These are phyloP conservation scores for Spondyliosoma cantharus DNA, from an alignment of 2,797 vertebrate genomes.

Conservation along the genomic window DNA sequence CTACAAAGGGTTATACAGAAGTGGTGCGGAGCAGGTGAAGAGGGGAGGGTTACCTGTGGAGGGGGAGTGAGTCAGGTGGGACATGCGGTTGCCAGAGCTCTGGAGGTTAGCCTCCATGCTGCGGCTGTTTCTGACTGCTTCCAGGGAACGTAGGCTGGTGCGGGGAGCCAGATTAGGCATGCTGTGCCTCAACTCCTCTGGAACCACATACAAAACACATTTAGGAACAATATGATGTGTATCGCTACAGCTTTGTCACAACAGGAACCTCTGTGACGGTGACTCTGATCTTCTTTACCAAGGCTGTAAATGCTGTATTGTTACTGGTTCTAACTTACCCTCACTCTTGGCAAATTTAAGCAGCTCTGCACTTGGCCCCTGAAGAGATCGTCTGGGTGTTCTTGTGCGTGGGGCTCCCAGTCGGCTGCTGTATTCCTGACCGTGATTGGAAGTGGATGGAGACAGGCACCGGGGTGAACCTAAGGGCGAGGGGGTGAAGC, in stretches of 20 bases:
- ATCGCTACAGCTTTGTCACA: conserved; percentile 20
- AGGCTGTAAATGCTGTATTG: background rate
- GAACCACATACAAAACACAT: conserved; percentile 76
- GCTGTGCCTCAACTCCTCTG: conserved; percentile 94
- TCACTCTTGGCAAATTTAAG: conserved; percentile 90
- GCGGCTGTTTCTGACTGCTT: conserved; percentile 92
- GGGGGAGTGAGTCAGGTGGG: conserved; percentile 89
- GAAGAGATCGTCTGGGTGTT: conserved; percentile 85
- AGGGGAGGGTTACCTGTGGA: conserved; percentile 84
- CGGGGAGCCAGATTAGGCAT: conserved; percentile 94
- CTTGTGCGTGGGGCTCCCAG: conserved; percentile 81
- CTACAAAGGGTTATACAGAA: conserved; percentile 10
- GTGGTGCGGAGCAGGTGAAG: conserved; percentile 52
- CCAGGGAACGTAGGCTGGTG: conserved; percentile 89
- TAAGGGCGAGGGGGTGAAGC: conserved; percentile 89
- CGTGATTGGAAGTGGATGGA: conserved; percentile 83
- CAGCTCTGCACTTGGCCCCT: conserved; percentile 86
- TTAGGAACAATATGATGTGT: conserved; percentile 49
- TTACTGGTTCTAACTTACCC: conserved; percentile 77
- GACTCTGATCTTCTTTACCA: background rate
- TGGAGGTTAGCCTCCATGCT: conserved; percentile 96
- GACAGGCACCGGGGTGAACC: conserved; percentile 92
- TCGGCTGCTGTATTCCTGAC: conserved; percentile 80
- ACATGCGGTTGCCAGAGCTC: conserved; percentile 90
- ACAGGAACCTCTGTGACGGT: conserved; percentile 2